Percentiles rank a stretch among this genome's conserved stretches.
These are phyloP conservation scores for Clusia tigrina DNA, from an alignment of 2,888 invertebrate genomes.

Conservation along the genomic window DNA sequence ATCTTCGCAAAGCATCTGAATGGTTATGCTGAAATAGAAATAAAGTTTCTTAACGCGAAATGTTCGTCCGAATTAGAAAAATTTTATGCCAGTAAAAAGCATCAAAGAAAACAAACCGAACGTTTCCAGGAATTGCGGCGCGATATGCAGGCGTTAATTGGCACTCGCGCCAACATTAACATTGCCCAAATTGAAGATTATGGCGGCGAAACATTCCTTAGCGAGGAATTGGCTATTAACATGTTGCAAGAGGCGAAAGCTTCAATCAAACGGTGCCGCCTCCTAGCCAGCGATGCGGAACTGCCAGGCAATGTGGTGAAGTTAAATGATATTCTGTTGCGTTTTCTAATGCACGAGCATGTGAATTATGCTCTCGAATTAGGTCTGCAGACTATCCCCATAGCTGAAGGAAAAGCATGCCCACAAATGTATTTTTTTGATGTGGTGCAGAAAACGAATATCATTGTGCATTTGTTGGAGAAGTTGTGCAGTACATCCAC, in stretches of 20 bases:
- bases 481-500: slow-evolving; percentile 91
- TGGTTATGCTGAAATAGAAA: slow-evolving; percentile 81
- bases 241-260: slow-evolving; percentile 89
- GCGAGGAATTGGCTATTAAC: slow-evolving; percentile 91
- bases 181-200: slow-evolving; percentile 95
- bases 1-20: slow-evolving; percentile 83
- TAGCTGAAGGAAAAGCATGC: slow-evolving; percentile 86
- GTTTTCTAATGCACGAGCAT: slow-evolving; percentile 88
- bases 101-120: slow-evolving; percentile 92
- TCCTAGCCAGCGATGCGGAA: slow-evolving; percentile 82
- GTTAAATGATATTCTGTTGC: slow-evolving; percentile 84
- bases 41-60: slow-evolving; percentile 79
- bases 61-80: slow-evolving; percentile 77
- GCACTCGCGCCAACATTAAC: slow-evolving; percentile 89
- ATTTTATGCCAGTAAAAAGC: slow-evolving; percentile 92
- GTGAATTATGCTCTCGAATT: slow-evolving; percentile 96
- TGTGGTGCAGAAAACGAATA: slow-evolving; percentile 90
- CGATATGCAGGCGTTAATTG: slow-evolving; percentile 92
- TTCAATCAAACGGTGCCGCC: slow-evolving; percentile 87
- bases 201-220: slow-evolving; percentile 95
- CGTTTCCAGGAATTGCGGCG: slow-evolving; percentile 91
- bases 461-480: slow-evolving; percentile 90
- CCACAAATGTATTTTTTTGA: slow-evolving; percentile 93
- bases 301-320: slow-evolving; percentile 79
- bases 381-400: slow-evolving; percentile 87